A percentile compares a stretch with the other conserved stretches of the same genome.
Evolutionary conservation across 2,888 invertebrate species (phyloP).

Genomic region (Conops quadrifasciatus): DNA sequence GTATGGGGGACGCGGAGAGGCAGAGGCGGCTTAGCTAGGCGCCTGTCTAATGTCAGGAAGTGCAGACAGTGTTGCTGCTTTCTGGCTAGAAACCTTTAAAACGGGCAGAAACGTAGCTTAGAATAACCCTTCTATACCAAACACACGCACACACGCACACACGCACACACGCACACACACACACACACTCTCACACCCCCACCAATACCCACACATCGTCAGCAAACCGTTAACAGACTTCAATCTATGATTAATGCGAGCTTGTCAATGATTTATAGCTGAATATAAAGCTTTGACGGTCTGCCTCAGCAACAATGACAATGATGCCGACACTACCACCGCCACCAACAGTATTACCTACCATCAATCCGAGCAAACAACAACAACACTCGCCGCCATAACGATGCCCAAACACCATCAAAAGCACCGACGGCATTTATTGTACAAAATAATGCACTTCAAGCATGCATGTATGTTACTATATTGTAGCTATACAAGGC

Average conservation of each 20-base stretch:
- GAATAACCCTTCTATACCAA: too few species aligned
- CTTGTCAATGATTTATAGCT: conserved; percentile 32
- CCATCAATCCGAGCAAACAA: background rate
- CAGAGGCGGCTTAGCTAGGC: too few species aligned
- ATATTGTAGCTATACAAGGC: too few species aligned
- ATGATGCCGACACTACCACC: too few species aligned
- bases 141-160: background rate
- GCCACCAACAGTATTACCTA: too few species aligned
- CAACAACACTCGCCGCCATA: background rate
- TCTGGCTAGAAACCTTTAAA: too few species aligned
- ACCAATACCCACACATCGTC: background rate
- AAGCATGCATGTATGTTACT: conserved; percentile 1
- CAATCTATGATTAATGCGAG: conserved; percentile 31
- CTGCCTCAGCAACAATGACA: background rate
- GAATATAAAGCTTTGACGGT: conserved; percentile 27
- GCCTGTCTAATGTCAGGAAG: too few species aligned
- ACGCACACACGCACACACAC: background rate
- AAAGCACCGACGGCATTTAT: conserved; percentile 6
- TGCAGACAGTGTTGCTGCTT: too few species aligned
- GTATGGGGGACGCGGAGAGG: background rate
- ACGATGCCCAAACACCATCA: conserved; percentile 9
- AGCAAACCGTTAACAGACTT: conserved; percentile 23
- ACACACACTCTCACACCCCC: background rate
- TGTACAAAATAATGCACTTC: conserved; percentile 15
- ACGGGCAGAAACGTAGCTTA: too few species aligned